A percentile compares a stretch with the other conserved stretches of the same genome.
Conservation (phyloP, 2,113 vertebrate genomes). For the Potamarius usumacintae region DNA sequence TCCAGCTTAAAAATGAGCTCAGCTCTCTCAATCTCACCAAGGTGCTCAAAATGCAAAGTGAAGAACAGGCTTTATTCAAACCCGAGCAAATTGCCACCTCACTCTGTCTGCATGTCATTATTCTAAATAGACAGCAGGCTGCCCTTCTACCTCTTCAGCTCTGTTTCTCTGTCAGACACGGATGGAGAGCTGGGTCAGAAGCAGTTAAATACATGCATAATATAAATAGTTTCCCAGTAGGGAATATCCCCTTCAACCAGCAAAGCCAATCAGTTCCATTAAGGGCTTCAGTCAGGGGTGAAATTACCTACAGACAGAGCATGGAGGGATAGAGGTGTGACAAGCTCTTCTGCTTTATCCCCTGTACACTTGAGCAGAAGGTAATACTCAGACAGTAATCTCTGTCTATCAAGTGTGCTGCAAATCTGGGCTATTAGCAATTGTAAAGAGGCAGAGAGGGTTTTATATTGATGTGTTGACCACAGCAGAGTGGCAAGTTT, state of each 20-base stretch:
- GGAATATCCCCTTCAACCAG: conserved; percentile 58
- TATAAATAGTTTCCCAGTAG: conserved; percentile 52
- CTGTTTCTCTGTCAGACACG: conserved; percentile 57
- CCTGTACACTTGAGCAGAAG: conserved; percentile 33
- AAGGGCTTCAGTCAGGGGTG: conserved; percentile 59
- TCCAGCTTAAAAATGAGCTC: conserved; percentile 16
- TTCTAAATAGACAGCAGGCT: conserved; percentile 14
- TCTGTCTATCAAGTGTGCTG: not conserved
- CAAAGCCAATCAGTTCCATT: conserved; percentile 65
- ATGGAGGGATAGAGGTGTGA: conserved; percentile 12
- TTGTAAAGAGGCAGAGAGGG: not conserved
- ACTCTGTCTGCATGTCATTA: conserved; percentile 21
- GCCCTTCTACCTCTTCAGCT: conserved; percentile 20
- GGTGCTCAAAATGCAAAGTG: conserved; percentile 43
- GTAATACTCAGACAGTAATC: not conserved
- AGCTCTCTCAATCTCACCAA: conserved; percentile 15
- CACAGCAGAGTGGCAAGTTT: conserved; percentile 10
- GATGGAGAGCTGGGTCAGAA: conserved; percentile 49
- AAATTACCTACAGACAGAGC: conserved; percentile 64
- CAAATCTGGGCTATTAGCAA: not conserved
- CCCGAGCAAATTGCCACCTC: conserved; percentile 39
- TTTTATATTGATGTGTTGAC: conserved; percentile 3
- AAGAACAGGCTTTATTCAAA: conserved; percentile 32
- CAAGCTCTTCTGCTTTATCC: conserved; percentile 22
- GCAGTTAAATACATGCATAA: conserved; percentile 54